Base-by-base conservation (phyloP, 2,113 vertebrate genomes). In the Dicaeum eximium region DNA sequence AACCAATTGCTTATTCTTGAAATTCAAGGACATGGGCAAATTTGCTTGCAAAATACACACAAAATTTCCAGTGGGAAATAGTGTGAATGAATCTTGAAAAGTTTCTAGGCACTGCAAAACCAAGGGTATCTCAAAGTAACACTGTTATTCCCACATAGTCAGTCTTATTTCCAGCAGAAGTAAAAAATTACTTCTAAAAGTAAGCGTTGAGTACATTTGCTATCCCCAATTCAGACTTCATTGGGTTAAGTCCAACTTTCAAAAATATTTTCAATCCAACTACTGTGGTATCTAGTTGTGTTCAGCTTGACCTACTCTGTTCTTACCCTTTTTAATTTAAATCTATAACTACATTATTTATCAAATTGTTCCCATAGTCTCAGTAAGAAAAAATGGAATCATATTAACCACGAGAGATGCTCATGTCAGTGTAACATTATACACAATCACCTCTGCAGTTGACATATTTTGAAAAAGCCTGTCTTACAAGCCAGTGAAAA, bases 151-250 rank as follows among this genome's bases (percentile, higher is more conserved):
- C 30, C 25, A 20, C 20, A 7, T 5, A 61, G 21, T 42, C 27
- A 13, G 22, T 45, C 37, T 75, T 45, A 72, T 20, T 71, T 67
- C 65, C 48, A 81, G 22, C 16, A 84, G 37, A 67, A 72, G 72
- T n/a, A 31, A 67, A 58, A 42, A 83, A 40, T 70, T 47, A 28
- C 13, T 89, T 58, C 11, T 33, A 35, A 48, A 92, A 78, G 40
- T 17, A 61, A 28, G 11, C 1, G 0, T 0, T 16, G 5, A 35
- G 8, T 44, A 53, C 11, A 11, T 54, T 67, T 58, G 10, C 9
- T 6, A 64, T 35, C 23, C 38, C 23, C 7, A 45, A 1, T 3
- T 38, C 6, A 86, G 33, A 40, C 12, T 80, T 74, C 17, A 6
- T 1, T 67, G 12, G 12, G 22, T 61, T 79, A 5, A 27, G 11